Base-by-base conservation (phyloP, 2,888 invertebrate species). In the Pasiphila rectangulata region DNA sequence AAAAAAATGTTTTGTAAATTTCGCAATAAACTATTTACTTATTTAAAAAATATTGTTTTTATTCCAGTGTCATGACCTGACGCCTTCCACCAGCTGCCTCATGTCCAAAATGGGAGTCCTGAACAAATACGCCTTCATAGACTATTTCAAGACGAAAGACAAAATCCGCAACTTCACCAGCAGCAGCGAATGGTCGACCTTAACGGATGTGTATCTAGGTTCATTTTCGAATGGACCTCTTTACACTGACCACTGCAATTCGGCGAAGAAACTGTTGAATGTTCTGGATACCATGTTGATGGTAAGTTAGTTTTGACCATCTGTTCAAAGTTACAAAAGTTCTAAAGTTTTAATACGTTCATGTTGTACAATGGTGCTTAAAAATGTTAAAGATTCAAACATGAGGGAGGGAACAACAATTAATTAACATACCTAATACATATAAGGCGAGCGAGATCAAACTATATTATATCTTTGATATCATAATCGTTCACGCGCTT, bases 61-160 rank as follows among this genome's bases (percentile, higher is more conserved):
- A 7, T 50, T 55, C 24, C 69, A 88, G 88, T 88, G 88, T 53
- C 62, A 72, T 54, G 73, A 74, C 13, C 55, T 73, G 1, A 69
- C 76, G 0, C 69, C 63, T 0, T 63, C 82, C 0, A 75, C 82
- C 0, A 64, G 57, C 0, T 88, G 88, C 30, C 9, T 87, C 0
- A 47, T 88, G 45, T 53, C 53, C 1, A 81, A 81, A 51, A 85
- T 87, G 83, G 77, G 69, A 0, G 61, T 79, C 1, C 55, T 86
- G 1, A 86, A 79, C 59, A 79, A 77, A 51, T 88, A 84, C 56
- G 70, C 69, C 0, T 87, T 86, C 60, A 64, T 86, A 61, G 83
- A 86, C 34, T 78, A 85, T 51, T 86, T 86, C 63, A 74, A 68
- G 47, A 82, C 83, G 81, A 83, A 82, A 55, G 72, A 81, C 17